Evolutionary conservation across 2,113 vertebrate genomes (phyloP), one percentile per base, ranked within the genome.

Genomic region (Brachyhypopomus occidentalis): DNA sequence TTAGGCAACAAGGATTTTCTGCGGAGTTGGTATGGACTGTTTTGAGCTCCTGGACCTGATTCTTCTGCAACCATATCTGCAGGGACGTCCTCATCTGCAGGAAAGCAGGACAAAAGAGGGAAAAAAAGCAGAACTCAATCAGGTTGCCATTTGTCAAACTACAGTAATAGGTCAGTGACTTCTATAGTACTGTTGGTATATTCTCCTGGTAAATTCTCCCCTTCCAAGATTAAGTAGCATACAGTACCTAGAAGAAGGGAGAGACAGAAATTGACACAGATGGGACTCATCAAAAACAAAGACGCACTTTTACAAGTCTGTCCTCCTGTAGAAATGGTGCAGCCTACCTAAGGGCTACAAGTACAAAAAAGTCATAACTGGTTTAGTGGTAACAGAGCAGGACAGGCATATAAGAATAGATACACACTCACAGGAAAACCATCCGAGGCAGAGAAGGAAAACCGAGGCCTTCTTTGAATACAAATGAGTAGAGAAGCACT

Each of bases 41-140:
- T 99, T 93, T 98, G 97, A 95, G 96, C 96, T 95, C 96, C 98
- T 96, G 96, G 96, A 97, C 96, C 97, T 77, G 98, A 99, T 97
- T 98, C 97, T 98, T 99, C 98, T 96, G 97, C 98, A 94, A 99
- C 97, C 98, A 99, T 98, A 95, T 99, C 98, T 99, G 97, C 97
- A 96, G 96, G 96, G 91, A 96, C 95, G 94, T 99, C 97, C 96
- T 99, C 98, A 97, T 98, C 96, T 98, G 78, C 64, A 85, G 89
- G 80, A 84, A 86, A 82, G 2, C 89, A 34, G 79, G 8, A 85
- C 67, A 72, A 16, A 77, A 59, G 4, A 64, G 63, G n/a, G n/a
- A n/a, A 27, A 71, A 55, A 25, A 60, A 74, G 59, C 60, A 70
- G 1, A 52, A 52, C 72, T 63, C 20, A 81, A 80, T 84, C 66